Conservation (phyloP, 2,113 vertebrate genomes). For the Tamias sibiricus region DNA sequence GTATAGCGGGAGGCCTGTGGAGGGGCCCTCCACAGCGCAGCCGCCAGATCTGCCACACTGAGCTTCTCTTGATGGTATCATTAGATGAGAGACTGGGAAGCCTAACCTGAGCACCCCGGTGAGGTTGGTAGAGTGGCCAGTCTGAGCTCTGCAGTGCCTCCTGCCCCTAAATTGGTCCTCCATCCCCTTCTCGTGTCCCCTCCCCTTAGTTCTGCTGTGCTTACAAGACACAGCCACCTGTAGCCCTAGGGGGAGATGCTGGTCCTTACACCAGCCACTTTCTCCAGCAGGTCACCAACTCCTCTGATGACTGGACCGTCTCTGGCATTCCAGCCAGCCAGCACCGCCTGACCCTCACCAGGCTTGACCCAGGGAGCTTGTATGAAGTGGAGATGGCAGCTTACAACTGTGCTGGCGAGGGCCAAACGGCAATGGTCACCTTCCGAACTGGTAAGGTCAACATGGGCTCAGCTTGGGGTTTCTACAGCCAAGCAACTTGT, state of each 20-base stretch:
- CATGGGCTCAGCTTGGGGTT: not conserved
- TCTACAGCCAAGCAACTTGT: not conserved
- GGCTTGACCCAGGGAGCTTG: conserved; percentile 94
- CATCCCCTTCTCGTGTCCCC: not conserved
- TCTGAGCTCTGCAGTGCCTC: not conserved
- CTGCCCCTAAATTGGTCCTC: not conserved
- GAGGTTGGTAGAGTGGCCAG: not conserved
- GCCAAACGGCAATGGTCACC: conserved; percentile 98
- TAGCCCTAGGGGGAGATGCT: not conserved
- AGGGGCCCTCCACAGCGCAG: not conserved
- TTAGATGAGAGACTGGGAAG: not conserved
- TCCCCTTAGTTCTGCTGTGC: not conserved
- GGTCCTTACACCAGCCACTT: conserved; percentile 29
- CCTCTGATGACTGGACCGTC: conserved; percentile 91
- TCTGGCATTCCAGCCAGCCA: conserved; percentile 91
- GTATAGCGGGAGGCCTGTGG: not conserved
- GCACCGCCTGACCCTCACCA: conserved; percentile 92
- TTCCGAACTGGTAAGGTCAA: conserved; percentile 94
- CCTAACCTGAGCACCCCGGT: not conserved
- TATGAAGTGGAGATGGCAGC: conserved; percentile 98
- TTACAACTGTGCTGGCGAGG: conserved; percentile 94
- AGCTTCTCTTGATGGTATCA: not conserved
- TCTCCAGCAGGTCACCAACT: conserved; percentile 90
- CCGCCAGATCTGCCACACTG: too few species aligned
- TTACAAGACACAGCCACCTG: not conserved